Evolutionary conservation across 2,888 invertebrate genomes (phyloP), one percentile per base, ranked within the genome.

Genomic region (Ormia ochracea): DNA sequence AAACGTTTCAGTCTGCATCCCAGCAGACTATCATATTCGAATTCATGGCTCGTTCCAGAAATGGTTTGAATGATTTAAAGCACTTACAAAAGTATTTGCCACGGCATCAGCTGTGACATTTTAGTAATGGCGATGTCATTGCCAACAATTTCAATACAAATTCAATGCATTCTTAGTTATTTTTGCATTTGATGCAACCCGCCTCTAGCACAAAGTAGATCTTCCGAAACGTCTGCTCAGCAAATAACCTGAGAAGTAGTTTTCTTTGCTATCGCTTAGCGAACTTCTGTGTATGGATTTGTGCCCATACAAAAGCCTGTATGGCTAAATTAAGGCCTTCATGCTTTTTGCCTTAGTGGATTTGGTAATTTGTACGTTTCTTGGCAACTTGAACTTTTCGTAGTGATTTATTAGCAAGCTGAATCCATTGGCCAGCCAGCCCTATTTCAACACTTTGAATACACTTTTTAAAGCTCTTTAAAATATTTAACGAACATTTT

Each of bases 341-440:
- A 10, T 33, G 54, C 76, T 74, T 73, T 68, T n/a, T n/a, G n/a
- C n/a, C n/a, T n/a, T 61, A 45, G 28, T 69, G 77, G 77, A 73
- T 82, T 79, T 81, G 69, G 70, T 78, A 80, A 82, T 82, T 82
- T 81, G 70, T 79, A 68, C 50, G 77, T 69, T 61, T 69, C 56
- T 56, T 68, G 61, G 78, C 76, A 70, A 74, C 61, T 23, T 48
- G 58, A 70, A 75, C 23, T 48, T 43, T 77, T 63, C 61, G 48
- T 45, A 68, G 76, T 82, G 81, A 82, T 78, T 82, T 81, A 82
- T 81, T 76, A 70, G 66, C 61, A 63, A 66, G 80, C 76, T 78
- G 81, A 81, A 14, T 50, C 69, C 56, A 76, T 45, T 26, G 54
- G 56, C 45, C n/a, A n/a, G n/a, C 4, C 61, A 45, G 69, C 75